Evolutionary conservation across 2,888 invertebrate genomes (phyloP), one percentile per base, ranked within the genome.

Genomic region (Polydesmus complanatus): DNA sequence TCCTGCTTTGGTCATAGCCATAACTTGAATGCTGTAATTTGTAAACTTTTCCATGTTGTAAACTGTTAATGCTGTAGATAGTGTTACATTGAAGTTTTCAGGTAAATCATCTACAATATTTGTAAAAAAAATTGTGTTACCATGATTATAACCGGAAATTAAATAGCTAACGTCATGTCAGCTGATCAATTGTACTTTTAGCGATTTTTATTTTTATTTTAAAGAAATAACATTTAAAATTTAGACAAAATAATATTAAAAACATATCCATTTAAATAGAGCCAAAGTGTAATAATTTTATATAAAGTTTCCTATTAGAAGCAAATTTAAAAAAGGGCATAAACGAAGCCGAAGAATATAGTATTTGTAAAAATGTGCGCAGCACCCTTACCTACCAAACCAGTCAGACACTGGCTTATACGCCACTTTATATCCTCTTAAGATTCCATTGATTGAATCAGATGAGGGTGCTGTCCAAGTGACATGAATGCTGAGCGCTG

Each of bases 21-120:
- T 74, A 2, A 90, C 86, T 71, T 88, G 83, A 62, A 92, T 79
- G 49, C 89, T 90, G 74, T 92, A 92, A 77, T 92, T 92, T 57
- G 89, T 86, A 72, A 83, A 89, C 71, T 88, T 88, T 69, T 84
- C 82, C 61, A 92, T 75, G n/a, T 55, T 27, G 3, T 2, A 19
- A 2, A 55, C 21, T 19, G 56, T 55, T 14, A 27, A 19, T 23
- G 56, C 21, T 27, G 56, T 55, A 2, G 56, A 8, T n/a, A 51
- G 19, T 8, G 51, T 51, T 14, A 51, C 19, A 22, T 51, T 51
- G 51, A 51, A 51, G 51, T 51, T 51, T 22, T 51, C 51, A 22
- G 51, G 8, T 22, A 51, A 51, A 19, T 51, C 51, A 51, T 51
- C 51, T 51, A 47, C n/a, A n/a, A n/a, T n/a, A n/a, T n/a, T n/a